Evolutionary conservation across 2,113 vertebrate genomes (phyloP).

Genomic region (Bettongia penicillata): DNA sequence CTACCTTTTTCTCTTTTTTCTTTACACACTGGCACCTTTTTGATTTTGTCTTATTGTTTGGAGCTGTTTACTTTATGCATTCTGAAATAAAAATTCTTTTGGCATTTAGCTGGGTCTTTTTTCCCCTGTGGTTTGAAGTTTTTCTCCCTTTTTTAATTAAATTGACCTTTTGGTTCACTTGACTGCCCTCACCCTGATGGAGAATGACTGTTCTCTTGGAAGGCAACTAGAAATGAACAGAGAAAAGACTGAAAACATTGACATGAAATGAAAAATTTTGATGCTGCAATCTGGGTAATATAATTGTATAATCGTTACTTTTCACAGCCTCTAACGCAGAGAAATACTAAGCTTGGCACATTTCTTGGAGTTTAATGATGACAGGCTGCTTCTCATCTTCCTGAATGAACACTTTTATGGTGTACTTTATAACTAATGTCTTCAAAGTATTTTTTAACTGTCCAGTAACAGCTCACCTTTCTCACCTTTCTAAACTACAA

Average conservation of each 20-base stretch:
- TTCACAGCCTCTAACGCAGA: constrained; percentile 76
- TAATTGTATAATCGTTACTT: constrained; percentile 77
- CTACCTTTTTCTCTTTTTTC: constrained; percentile 45
- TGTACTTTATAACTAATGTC: constrained; percentile 68
- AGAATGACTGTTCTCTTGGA: constrained; percentile 80
- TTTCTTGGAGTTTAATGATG: constrained; percentile 76
- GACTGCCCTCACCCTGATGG: constrained; percentile 83
- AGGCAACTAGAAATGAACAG: constrained; percentile 75
- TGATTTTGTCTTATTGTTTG: constrained; percentile 78
- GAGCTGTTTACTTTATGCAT: constrained; percentile 79
- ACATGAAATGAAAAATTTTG: constrained; percentile 80
- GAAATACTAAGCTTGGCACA: constrained; percentile 76
- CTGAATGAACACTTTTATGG: constrained; percentile 74
- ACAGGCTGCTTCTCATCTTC: constrained; percentile 75
- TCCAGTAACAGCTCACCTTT: constrained; percentile 63
- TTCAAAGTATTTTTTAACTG: constrained; percentile 73
- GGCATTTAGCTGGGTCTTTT: constrained; percentile 80
- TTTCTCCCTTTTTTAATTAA: constrained; percentile 86
- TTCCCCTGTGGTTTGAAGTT: constrained; percentile 76
- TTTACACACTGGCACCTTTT: constrained; percentile 76
- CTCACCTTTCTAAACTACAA: constrained; percentile 71
- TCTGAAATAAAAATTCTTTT: constrained; percentile 78
- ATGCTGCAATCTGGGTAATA: constrained; percentile 68
- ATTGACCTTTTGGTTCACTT: constrained; percentile 86
- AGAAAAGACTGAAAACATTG: constrained; percentile 80